Conservation (phyloP, 2,113 vertebrate species). For the Ceyx margarethae region DNA sequence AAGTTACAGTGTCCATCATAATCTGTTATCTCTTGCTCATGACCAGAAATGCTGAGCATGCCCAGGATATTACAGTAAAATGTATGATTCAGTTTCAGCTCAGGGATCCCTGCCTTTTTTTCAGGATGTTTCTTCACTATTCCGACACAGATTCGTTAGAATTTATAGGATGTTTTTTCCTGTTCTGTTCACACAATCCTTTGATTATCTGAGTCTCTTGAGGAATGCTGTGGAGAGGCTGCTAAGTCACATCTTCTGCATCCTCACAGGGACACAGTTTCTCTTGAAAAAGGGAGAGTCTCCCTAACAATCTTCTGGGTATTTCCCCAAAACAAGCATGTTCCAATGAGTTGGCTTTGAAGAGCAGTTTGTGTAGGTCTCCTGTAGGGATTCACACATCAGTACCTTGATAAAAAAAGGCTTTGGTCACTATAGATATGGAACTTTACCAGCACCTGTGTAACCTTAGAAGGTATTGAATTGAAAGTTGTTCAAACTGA, state of each 20-base stretch:
- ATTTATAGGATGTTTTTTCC: neutral
- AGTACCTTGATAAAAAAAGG: neutral
- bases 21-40: neutral
- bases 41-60: neutral
- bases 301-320: neutral
- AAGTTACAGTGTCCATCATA: fast-evolving
- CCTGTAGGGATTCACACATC: neutral
- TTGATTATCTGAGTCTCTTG: neutral
- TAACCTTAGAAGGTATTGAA: neutral
- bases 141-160: neutral
- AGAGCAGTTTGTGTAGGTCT: neutral
- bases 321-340: neutral
- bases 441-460: neutral
- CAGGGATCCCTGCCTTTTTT: neutral
- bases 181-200: neutral
- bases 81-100: neutral
- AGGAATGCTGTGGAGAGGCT: neutral
- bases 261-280: neutral
- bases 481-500: neutral
- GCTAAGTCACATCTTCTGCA: neutral
- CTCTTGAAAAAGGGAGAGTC: neutral
- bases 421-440: neutral
- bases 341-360: neutral
- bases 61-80: neutral
- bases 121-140: neutral